Evolutionary conservation across 1,140 invertebrate genomes (phyloP), one percentile per base, ranked within the genome.

Genomic region (Panonychus citri): DNA sequence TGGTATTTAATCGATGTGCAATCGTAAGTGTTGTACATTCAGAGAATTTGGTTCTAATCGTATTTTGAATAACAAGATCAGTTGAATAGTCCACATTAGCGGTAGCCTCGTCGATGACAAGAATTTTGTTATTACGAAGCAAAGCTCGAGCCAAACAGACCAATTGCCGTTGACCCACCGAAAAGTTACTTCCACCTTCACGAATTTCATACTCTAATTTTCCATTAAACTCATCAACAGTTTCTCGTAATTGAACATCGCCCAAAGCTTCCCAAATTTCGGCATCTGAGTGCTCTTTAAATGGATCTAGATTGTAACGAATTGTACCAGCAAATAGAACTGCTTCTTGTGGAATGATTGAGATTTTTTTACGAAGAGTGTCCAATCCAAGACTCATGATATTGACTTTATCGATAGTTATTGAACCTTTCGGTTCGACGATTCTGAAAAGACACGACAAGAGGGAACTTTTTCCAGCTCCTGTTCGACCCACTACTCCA

Each of bases 351-450:
- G 90, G 87, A 64, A 97, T 93, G 61, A 94, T 80, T 24, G 83
- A 83, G 54, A 97, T 71, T n/a, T 59, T 53, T 53, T 24, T 56
- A 21, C 60, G 13, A 24, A 90, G 71, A 55, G 78, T 74, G 55
- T 72, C 70, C 12, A 87, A 66, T 49, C 76, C 73, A n/a, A 89
- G 64, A 24, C 72, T 73, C 25, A 76, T 71, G 39, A 93, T 77
- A 66, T 90, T 80, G 5, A 91, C 79, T 53, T 79, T 78, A 69
- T 94, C 89, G 57, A 93, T 78, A 3, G 69, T 69, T 62, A 94
- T 83, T 24, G 71, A 70, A 12, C 89, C 89, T 34, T 71, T 66
- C 34, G 81, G 68, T 60, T 85, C 80, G 21, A 34, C 12, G 25
- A 61, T 52, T 39, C 60, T 37, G 42, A 61, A 61, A n/a, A 61